Evolutionary conservation across 2,888 invertebrate species (phyloP).

Genomic region (Archaeoteleia sp.): DNA sequence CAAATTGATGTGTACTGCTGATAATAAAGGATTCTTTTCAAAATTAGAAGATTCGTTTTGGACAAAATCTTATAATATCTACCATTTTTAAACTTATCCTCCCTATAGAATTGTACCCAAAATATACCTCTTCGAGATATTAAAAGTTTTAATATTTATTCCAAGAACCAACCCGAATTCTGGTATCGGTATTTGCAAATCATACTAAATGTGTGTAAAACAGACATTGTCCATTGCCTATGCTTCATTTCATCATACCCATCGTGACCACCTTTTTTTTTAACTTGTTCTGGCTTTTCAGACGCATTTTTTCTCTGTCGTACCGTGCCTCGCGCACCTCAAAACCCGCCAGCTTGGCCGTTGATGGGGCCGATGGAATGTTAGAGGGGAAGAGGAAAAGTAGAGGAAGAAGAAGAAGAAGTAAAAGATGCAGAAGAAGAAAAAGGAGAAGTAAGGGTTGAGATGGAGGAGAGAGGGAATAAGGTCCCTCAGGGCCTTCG

Average conservation of each 20-base stretch:
- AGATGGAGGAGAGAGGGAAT: conserved; percentile 57
- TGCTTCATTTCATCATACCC: conserved; percentile 10
- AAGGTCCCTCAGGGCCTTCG: conserved; percentile 73
- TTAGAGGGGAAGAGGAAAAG: conserved; percentile 69
- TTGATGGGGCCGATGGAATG: conserved; percentile 75
- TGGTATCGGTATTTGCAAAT: too few species aligned
- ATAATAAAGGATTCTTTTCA: too few species aligned
- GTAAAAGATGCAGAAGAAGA: conserved; percentile 39
- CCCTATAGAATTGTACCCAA: too few species aligned
- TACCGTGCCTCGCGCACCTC: conserved; percentile 66
- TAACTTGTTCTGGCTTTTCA: conserved; percentile 67
- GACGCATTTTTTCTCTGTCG: conserved; percentile 65
- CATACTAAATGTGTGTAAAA: too few species aligned
- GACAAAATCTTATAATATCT: too few species aligned
- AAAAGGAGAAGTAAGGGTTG: conserved; percentile 70
- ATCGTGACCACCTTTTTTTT: conserved; percentile 58
- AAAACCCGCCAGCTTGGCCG: conserved; percentile 65
- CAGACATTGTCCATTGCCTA: background rate
- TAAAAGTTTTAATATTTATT: too few species aligned
- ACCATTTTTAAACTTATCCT: too few species aligned
- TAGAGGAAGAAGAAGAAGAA: conserved; percentile 42
- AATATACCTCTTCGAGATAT: too few species aligned
- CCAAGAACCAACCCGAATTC: too few species aligned
- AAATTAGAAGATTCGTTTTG: too few species aligned
- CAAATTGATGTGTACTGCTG: too few species aligned